Percentiles rank a stretch among this genome's conserved stretches.
phyloP scores from a whole-genome alignment of 2,113 vertebrate species.

The Salvelinus sp. region DNA sequence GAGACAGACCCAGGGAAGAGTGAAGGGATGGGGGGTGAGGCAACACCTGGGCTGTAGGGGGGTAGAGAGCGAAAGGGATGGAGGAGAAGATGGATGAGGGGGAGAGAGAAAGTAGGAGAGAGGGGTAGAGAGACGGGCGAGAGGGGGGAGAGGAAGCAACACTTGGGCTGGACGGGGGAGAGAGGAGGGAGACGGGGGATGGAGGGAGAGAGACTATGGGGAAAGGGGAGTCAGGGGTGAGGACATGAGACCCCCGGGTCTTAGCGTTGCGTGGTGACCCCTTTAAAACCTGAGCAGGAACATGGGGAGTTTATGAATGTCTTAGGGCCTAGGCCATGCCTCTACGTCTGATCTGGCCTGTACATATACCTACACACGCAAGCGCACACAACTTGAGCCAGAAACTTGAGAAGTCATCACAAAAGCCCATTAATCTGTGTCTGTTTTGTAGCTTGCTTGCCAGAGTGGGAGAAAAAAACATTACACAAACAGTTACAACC shows the following conservation, averaged over 20 bases:
- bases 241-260: conserved; percentile 25
- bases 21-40: background rate
- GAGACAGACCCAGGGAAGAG: background rate
- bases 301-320: conserved; percentile 31
- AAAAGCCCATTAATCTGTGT: no score
- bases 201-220: background rate
- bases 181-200: background rate
- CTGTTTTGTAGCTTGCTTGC: no score
- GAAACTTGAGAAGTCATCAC: background rate
- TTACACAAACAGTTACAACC: no score
- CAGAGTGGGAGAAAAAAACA: no score
- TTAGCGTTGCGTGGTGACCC: conserved; percentile 35
- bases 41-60: conserved; percentile 20
- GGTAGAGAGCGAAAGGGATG: conserved; percentile 10
- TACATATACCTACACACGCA: no score
- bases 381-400: background rate
- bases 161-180: conserved; percentile 4
- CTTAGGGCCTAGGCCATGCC: background rate
- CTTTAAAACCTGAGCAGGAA: conserved; percentile 39
- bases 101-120: background rate
- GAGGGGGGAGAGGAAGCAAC: conserved; percentile 10
- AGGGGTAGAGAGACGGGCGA: background rate
- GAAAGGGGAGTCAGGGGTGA: background rate
- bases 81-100: no score
- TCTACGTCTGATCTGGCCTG: conserved; percentile 23